Evolutionary conservation across 2,797 vertebrate genomes (phyloP).

Genomic region (Pempheris klunzingeri): DNA sequence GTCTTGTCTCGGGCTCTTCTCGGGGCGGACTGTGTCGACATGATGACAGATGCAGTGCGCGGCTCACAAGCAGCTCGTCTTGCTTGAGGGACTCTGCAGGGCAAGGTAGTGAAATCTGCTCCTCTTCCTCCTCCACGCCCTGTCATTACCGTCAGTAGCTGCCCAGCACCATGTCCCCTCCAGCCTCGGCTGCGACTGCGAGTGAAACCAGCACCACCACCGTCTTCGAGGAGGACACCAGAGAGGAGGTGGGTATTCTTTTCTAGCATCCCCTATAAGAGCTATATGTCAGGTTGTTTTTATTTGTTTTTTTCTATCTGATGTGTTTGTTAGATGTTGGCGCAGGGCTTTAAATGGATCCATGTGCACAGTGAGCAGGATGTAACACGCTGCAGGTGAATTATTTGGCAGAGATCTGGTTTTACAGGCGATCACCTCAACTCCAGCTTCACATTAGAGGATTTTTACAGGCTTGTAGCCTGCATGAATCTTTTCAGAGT

Average conservation of each 20-base stretch:
- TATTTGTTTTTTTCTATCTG: too few relatives aligned
- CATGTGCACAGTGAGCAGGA: constrained; percentile 25
- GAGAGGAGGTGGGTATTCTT: constrained; percentile 85
- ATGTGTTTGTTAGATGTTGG: constrained; percentile 22
- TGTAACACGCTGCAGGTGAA: constrained; percentile 39
- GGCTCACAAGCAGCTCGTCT: constrained; percentile 34
- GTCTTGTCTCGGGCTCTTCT: constrained; percentile 14
- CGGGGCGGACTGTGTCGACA: constrained; percentile 10
- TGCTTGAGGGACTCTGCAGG: constrained; percentile 47
- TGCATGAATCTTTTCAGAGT: background rate
- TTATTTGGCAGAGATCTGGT: background rate
- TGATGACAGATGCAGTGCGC: constrained; percentile 13
- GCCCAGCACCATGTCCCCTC: constrained; percentile 87
- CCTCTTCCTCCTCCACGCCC: constrained; percentile 68
- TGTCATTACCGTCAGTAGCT: constrained; percentile 32
- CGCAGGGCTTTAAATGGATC: constrained; percentile 38
- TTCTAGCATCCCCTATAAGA: background rate
- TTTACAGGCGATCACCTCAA: background rate
- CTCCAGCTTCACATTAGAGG: background rate
- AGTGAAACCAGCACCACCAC: constrained; percentile 84
- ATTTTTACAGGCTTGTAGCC: background rate
- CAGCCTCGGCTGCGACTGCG: constrained; percentile 89
- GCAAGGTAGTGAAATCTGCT: constrained; percentile 36
- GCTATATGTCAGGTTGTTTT: too few relatives aligned
- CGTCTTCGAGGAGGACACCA: constrained; percentile 82